Evolutionary conservation across 2,113 vertebrate genomes (phyloP).

Genomic region (Calonectris borealis): DNA sequence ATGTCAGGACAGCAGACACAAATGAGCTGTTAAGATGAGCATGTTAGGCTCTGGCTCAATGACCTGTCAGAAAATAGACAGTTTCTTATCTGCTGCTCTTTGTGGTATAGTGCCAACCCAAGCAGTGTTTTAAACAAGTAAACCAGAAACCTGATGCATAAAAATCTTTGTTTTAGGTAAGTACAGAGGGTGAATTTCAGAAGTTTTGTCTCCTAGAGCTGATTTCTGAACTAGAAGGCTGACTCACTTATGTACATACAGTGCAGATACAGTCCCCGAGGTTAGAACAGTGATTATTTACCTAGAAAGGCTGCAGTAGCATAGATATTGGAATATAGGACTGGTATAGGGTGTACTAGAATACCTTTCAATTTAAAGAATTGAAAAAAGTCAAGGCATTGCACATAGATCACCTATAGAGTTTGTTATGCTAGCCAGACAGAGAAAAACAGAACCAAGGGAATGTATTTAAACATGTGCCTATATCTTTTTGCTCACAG

Average conservation of each 20-base stretch:
- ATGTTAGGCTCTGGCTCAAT: neutral
- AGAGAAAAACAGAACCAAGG: neutral
- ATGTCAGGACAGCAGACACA: neutral
- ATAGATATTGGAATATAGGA: neutral
- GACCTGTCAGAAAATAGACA: conserved; percentile 37
- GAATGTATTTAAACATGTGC: neutral
- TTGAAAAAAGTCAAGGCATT: neutral
- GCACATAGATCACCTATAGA: neutral
- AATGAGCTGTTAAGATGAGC: conserved; percentile 14
- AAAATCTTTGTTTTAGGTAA: neutral
- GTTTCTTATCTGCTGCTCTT: neutral
- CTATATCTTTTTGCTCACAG: neutral
- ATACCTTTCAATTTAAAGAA: neutral
- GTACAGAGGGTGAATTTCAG: neutral
- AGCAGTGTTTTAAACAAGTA: neutral
- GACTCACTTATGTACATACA: neutral
- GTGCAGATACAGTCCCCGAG: too few relatives aligned
- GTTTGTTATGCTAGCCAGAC: neutral
- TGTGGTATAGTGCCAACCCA: neutral
- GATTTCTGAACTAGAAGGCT: neutral
- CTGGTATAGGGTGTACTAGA: neutral
- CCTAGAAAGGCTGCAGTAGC: neutral
- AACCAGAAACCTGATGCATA: neutral
- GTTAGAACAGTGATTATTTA: neutral
- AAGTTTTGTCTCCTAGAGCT: neutral